phyloP scores from a whole-genome alignment of 2,888 invertebrate genomes.

The Acleris laterana region DNA sequence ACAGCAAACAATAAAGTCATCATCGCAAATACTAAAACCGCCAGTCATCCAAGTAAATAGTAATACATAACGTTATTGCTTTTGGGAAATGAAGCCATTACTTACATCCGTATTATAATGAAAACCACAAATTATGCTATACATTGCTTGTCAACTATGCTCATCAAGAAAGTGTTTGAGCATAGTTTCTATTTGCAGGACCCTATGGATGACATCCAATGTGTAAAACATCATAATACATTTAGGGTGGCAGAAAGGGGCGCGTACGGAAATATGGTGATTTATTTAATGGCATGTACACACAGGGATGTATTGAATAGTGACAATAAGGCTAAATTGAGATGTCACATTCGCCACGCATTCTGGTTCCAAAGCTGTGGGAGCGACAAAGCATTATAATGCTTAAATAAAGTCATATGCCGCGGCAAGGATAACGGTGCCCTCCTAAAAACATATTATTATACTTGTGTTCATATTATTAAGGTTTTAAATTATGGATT shows the following conservation, averaged over 20 bases:
- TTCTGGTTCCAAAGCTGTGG: conserved; percentile 36
- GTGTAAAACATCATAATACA: not conserved
- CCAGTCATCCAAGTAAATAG: conserved; percentile 34
- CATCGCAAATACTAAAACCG: conserved; percentile 29
- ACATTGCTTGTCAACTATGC: conserved; percentile 19
- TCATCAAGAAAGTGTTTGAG: not conserved
- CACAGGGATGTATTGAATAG: conserved; percentile 38
- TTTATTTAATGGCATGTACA: conserved; percentile 39
- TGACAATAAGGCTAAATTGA: conserved; percentile 44
- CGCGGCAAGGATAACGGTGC: conserved; percentile 18
- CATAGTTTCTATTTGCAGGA: not conserved
- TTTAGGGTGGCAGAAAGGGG: conserved; percentile 30
- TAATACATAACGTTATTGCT: conserved; percentile 35
- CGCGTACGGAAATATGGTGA: conserved; percentile 37
- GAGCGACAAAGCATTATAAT: conserved; percentile 35
- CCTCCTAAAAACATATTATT: not conserved
- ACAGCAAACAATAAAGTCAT: conserved; percentile 25
- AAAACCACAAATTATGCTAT: not conserved
- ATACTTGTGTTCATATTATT: not conserved
- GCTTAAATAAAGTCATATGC: conserved; percentile 38
- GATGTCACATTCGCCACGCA: conserved; percentile 41
- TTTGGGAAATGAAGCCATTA: conserved; percentile 31
- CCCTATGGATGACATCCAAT: conserved; percentile 13
- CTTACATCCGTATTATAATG: conserved; percentile 15
- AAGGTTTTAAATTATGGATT: not conserved